Percentiles rank a stretch among this genome's conserved stretches.
Evolutionary conservation across 2,888 invertebrate species (phyloP).

Genomic region (Dastarcus helophoroides): DNA sequence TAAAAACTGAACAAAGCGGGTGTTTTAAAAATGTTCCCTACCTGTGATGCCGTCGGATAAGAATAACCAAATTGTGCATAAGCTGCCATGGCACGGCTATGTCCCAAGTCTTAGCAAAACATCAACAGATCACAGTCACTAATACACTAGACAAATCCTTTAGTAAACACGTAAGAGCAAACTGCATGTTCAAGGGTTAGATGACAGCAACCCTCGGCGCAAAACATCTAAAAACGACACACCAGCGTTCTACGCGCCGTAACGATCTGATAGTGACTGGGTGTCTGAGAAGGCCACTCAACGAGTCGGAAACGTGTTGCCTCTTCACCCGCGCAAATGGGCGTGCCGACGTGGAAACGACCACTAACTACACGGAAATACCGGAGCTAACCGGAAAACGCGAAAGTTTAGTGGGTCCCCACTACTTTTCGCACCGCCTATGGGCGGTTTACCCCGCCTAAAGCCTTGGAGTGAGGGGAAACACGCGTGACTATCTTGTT

Average conservation of each 20-base stretch:
- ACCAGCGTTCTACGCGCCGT: conserved; percentile 27
- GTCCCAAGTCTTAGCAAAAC: conserved; percentile 11
- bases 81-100: conserved; percentile 49
- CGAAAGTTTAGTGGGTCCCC: conserved; percentile 26
- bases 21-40: no score
- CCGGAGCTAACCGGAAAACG: conserved; percentile 21
- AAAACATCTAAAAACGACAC: conserved; percentile 23
- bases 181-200: conserved; percentile 21
- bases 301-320: conserved; percentile 27
- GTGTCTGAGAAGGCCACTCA: conserved; percentile 19
- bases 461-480: conserved; percentile 23
- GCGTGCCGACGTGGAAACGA: conserved; percentile 23
- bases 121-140: conserved; percentile 20
- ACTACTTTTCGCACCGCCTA: conserved; percentile 14
- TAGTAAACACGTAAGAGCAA: conserved; percentile 23
- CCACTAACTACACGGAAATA: conserved; percentile 32
- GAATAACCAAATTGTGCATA: conserved; percentile 89
- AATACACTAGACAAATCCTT: conserved; percentile 19
- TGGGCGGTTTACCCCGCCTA: conserved; percentile 14
- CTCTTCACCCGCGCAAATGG: conserved; percentile 23
- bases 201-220: conserved; percentile 19
- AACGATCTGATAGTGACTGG: conserved; percentile 37
- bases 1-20: no score
- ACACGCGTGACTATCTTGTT: conserved; percentile 37
- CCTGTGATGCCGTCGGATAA: conserved; percentile 88